These are phyloP conservation scores for Pseudanteris insignis DNA, from an alignment of 2,888 invertebrate species.

Conservation along the genomic window DNA sequence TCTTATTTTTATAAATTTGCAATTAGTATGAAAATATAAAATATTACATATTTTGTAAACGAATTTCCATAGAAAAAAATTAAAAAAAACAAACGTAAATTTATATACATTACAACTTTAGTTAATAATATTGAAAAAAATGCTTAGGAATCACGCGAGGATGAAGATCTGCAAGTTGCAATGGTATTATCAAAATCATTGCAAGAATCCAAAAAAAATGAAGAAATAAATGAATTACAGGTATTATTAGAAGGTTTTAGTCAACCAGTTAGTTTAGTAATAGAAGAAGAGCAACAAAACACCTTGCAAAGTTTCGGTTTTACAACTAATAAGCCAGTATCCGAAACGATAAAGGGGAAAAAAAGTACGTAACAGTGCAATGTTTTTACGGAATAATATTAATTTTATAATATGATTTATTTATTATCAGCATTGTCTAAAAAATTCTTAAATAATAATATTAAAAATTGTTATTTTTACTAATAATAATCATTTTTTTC, in stretches of 20 bases:
- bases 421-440: not conserved
- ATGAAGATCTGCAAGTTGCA: slow-evolving; percentile 64
- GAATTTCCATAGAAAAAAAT: too few relatives aligned
- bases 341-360: slow-evolving; percentile 40
- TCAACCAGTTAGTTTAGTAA: slow-evolving; percentile 44
- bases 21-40: too few relatives aligned
- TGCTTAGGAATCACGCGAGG: slow-evolving; percentile 51
- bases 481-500: too few relatives aligned
- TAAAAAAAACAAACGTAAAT: too few relatives aligned
- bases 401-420: too few relatives aligned
- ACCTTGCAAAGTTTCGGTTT: slow-evolving; percentile 62
- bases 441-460: too few relatives aligned
- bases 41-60: too few relatives aligned
- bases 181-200: slow-evolving; percentile 66
- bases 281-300: slow-evolving; percentile 46
- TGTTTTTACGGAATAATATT: too few relatives aligned
- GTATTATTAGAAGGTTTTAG: slow-evolving; percentile 48
- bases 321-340: slow-evolving; percentile 50
- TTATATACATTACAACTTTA: too few relatives aligned
- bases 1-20: too few relatives aligned
- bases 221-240: slow-evolving; percentile 56
- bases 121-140: slow-evolving; percentile 33
- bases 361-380: slow-evolving; percentile 51
- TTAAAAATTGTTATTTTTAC: too few relatives aligned
- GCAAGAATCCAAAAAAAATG: slow-evolving; percentile 60